Evolutionary conservation across 2,797 vertebrate genomes (phyloP).

Genomic region (Myotis vivesi): DNA sequence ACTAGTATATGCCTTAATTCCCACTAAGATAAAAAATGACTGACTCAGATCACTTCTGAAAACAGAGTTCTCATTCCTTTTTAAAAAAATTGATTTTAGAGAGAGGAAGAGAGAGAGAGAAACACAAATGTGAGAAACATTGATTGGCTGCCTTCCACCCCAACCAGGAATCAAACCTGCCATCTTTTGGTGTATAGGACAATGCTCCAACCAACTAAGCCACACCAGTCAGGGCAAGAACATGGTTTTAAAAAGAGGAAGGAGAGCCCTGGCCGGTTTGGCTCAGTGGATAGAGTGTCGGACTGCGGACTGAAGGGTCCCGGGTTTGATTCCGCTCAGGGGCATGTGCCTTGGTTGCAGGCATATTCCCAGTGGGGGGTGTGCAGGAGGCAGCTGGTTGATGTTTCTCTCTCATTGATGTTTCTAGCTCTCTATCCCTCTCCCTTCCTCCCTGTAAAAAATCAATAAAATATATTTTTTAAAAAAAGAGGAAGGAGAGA

Average conservation of each 20-base stretch:
- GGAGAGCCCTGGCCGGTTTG: too few species aligned
- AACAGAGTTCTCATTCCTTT: background rate
- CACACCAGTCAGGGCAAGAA: background rate
- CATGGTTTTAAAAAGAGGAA: slow-evolving; percentile 2
- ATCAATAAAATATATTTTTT: too few species aligned
- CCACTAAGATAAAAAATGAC: background rate
- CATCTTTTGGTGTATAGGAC: background rate
- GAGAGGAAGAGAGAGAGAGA: background rate
- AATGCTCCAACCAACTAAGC: background rate
- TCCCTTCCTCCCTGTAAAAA: too few species aligned
- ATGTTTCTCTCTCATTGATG: too few species aligned
- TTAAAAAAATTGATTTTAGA: background rate
- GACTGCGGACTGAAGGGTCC: too few species aligned
- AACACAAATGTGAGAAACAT: background rate
- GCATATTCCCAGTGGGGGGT: too few species aligned
- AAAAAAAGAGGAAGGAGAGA: background rate
- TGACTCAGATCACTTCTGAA: background rate
- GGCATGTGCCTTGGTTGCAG: too few species aligned
- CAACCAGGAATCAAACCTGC: background rate
- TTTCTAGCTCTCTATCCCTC: too few species aligned
- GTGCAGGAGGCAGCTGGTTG: too few species aligned
- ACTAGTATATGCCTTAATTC: background rate
- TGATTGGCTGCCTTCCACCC: background rate
- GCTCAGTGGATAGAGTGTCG: too few species aligned
- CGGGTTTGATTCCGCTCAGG: too few species aligned